Percentiles rank a stretch among this genome's conserved stretches.
phyloP scores from a whole-genome alignment of 2,888 invertebrate genomes.

The Tribolium freemani region DNA sequence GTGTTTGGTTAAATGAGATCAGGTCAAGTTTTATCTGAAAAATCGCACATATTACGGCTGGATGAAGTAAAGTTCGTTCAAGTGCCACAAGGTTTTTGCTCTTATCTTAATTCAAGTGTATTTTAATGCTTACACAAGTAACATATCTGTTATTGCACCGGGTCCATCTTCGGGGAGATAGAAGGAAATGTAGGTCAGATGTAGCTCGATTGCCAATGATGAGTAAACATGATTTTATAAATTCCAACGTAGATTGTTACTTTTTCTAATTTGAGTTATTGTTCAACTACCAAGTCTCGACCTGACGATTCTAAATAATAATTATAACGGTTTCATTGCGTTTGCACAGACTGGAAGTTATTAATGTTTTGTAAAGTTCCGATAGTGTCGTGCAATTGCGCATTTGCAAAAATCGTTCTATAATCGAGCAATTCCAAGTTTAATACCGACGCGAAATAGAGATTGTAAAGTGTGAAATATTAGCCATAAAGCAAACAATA shows the following conservation, averaged over 20 bases:
- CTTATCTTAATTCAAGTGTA: neutral
- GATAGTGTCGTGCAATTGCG: neutral
- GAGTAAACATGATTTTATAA: too few relatives aligned
- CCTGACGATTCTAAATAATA: too few relatives aligned
- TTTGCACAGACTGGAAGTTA: neutral
- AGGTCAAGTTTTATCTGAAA: slow-evolving; percentile 2
- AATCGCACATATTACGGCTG: neutral
- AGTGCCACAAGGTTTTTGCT: neutral
- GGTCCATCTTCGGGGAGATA: too few relatives aligned
- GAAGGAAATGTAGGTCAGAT: too few relatives aligned
- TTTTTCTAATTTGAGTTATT: too few relatives aligned
- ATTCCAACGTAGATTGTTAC: too few relatives aligned
- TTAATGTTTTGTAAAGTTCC: neutral
- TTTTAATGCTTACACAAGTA: too few relatives aligned
- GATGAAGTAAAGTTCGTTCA: neutral
- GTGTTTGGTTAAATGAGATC: slow-evolving; percentile 2
- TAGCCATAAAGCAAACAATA: slow-evolving; percentile 12
- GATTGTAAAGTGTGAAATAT: slow-evolving; percentile 10
- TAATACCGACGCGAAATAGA: neutral
- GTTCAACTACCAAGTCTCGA: too few relatives aligned
- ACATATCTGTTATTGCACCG: too few relatives aligned
- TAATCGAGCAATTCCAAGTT: neutral
- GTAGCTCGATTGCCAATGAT: too few relatives aligned
- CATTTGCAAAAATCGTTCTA: neutral
- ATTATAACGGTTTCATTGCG: neutral